A percentile compares a stretch with the other conserved stretches of the same genome.
phyloP scores from a whole-genome alignment of 2,113 vertebrate genomes.

The Scartelaos histophorus region DNA sequence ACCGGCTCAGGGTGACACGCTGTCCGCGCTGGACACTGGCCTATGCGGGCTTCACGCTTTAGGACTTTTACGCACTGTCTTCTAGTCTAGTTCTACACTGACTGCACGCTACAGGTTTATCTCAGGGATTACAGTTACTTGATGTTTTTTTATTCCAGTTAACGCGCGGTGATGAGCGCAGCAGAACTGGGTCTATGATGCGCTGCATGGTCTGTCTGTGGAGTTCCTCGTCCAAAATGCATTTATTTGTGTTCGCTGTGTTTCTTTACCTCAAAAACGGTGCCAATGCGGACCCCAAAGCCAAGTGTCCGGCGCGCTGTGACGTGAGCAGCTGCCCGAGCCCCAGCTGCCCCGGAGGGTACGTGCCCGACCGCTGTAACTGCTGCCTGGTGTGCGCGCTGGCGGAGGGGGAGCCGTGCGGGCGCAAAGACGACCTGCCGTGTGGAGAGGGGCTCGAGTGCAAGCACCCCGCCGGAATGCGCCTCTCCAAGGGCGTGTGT shows the following conservation, averaged over 20 bases:
- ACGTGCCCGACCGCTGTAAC: constrained; percentile 88
- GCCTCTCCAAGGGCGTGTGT: constrained; percentile 81
- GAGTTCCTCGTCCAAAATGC: constrained; percentile 45
- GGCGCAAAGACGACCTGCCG: constrained; percentile 80
- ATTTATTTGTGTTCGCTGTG: constrained; percentile 36
- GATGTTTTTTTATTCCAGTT: not conserved
- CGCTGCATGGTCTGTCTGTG: not conserved
- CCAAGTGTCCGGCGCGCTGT: constrained; percentile 83
- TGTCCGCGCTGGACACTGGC: not conserved
- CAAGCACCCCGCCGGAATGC: constrained; percentile 74
- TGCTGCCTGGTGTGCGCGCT: constrained; percentile 92
- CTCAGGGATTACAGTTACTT: not conserved
- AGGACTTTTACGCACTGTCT: not conserved
- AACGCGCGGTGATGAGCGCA: not conserved
- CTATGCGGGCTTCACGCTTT: not conserved
- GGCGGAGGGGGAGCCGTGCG: constrained; percentile 85
- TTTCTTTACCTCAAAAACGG: constrained; percentile 29
- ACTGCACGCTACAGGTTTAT: not conserved
- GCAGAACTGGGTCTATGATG: constrained; percentile 5
- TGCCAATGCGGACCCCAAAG: constrained; percentile 51
- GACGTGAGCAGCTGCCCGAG: constrained; percentile 89
- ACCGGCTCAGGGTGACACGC: not conserved
- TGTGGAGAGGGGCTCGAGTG: constrained; percentile 91
- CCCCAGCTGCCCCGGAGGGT: constrained; percentile 88
- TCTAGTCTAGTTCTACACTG: not conserved